These are phyloP conservation scores for Meandrina meandrites DNA, from an alignment of 92 coral and sea anemone genomes.

Conservation along the genomic window DNA sequence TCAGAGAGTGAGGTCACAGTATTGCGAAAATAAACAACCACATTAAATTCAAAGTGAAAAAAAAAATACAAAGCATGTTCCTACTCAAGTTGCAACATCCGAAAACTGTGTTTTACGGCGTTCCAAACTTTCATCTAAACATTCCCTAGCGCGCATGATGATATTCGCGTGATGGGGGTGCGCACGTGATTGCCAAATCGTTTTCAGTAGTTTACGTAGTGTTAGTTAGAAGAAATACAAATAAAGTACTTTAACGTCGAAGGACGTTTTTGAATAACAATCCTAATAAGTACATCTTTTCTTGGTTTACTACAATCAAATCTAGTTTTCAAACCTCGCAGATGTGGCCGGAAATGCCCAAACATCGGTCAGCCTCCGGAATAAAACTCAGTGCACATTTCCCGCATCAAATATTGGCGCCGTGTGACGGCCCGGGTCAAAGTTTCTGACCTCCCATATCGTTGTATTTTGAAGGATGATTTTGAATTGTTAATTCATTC, in stretches of 20 bases:
- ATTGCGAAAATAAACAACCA: not conserved
- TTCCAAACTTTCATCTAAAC: not conserved
- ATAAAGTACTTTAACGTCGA: not conserved
- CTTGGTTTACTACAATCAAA: not conserved
- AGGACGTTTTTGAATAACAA: not conserved
- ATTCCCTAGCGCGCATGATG: not conserved
- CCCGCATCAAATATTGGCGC: not conserved
- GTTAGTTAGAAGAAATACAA: not conserved
- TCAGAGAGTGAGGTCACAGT: not conserved
- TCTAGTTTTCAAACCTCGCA: not conserved
- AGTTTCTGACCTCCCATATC: not conserved
- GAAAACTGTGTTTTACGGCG: not conserved
- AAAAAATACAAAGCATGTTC: too few relatives aligned
- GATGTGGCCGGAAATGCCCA: too few relatives aligned
- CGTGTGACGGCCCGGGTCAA: not conserved
- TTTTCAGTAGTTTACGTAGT: too few relatives aligned
- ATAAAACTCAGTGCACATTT: too few relatives aligned
- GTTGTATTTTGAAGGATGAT: not conserved
- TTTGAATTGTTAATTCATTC: not conserved
- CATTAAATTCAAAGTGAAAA: too few relatives aligned
- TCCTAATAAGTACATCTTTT: too few relatives aligned
- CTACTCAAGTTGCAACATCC: not conserved
- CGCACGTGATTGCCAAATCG: not conserved
- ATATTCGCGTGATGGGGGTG: not conserved
- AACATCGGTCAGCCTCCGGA: too few relatives aligned